These are phyloP conservation scores for Clanis bilineata DNA, from an alignment of 2,888 invertebrate species.

Conservation along the genomic window DNA sequence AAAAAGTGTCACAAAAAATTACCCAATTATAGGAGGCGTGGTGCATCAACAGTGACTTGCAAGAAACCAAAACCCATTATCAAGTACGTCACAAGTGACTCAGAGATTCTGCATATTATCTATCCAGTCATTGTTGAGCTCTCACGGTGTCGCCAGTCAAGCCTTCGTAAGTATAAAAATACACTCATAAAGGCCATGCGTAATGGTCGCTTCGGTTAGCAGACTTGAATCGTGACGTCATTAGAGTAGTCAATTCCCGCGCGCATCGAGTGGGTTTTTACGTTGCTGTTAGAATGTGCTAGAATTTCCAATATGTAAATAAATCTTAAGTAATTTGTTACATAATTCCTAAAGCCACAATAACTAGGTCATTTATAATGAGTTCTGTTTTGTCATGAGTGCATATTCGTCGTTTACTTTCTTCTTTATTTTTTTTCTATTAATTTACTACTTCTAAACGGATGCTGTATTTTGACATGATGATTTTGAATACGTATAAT, in stretches of 20 bases:
- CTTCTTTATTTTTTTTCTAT: too few relatives aligned
- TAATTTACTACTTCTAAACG: neutral
- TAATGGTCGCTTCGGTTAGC: slow-evolving; percentile 25
- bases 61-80: neutral
- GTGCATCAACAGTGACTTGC: neutral
- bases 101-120: neutral
- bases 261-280: slow-evolving; percentile 42
- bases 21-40: neutral
- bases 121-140: neutral
- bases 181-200: slow-evolving; percentile 24
- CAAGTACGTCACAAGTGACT: neutral
- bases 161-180: neutral
- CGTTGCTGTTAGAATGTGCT: slow-evolving; percentile 32
- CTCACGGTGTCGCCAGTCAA: too few relatives aligned
- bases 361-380: neutral
- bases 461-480: too few relatives aligned
- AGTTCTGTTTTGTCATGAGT: too few relatives aligned
- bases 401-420: too few relatives aligned
- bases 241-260: slow-evolving; percentile 24
- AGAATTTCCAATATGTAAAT: slow-evolving; percentile 23
- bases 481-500: too few relatives aligned
- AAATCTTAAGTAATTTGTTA: neutral
- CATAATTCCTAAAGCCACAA: neutral
- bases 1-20: neutral
- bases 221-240: slow-evolving; percentile 37